These are phyloP conservation scores for Rhimphoctona megacephalus DNA, from an alignment of 2,888 invertebrate genomes.

Conservation along the genomic window DNA sequence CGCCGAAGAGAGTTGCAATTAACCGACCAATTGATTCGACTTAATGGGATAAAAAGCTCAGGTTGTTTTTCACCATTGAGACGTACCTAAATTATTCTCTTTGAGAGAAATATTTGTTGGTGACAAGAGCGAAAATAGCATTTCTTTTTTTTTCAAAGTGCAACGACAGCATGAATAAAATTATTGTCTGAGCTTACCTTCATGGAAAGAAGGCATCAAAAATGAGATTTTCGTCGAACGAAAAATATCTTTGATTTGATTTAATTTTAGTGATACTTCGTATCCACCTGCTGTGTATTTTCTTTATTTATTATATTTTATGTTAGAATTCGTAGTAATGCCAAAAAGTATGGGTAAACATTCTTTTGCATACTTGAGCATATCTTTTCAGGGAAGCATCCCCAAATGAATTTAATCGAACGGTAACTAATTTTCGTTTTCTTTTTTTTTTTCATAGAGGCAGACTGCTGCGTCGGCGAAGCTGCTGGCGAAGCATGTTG, in stretches of 20 bases:
- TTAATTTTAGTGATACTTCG: neutral
- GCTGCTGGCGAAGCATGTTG: slow-evolving; percentile 88
- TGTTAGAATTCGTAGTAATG: neutral
- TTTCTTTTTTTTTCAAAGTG: neutral
- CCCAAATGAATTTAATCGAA: neutral
- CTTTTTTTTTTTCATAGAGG: slow-evolving; percentile 76
- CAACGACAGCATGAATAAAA: too few relatives aligned
- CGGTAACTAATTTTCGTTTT: slow-evolving; percentile 34
- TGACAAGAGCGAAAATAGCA: neutral
- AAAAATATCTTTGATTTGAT: neutral
- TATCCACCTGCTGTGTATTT: too few relatives aligned
- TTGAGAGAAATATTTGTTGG: neutral
- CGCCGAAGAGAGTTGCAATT: slow-evolving; percentile 48
- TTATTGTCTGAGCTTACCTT: neutral
- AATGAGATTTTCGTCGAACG: neutral
- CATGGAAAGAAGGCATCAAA: neutral
- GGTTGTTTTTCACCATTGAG: slow-evolving; percentile 33
- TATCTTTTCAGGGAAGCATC: neutral
- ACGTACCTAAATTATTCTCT: neutral
- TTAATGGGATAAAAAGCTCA: slow-evolving; percentile 17
- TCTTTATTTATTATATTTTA: too few relatives aligned
- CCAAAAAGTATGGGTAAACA: neutral
- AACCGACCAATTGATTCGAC: slow-evolving; percentile 40
- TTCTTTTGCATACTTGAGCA: neutral
- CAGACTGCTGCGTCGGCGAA: slow-evolving; percentile 86